Percentiles rank a stretch among this genome's conserved stretches.
phyloP scores from a whole-genome alignment of 2,888 invertebrate species.

The Malthinus flaveolus region DNA sequence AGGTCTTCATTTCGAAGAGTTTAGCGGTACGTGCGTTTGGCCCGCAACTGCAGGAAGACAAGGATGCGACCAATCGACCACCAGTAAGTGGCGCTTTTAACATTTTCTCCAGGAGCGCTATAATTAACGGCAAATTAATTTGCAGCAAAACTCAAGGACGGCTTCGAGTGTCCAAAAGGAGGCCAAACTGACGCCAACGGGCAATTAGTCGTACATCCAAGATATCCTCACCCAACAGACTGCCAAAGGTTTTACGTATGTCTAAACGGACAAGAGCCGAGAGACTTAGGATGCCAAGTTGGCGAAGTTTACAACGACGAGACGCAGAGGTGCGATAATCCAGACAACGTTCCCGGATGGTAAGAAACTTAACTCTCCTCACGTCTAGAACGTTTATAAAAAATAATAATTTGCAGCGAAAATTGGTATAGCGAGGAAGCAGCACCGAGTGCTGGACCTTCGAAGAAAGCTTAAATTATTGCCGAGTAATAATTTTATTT shows the following conservation, averaged over 20 bases:
- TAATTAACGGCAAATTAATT: not conserved
- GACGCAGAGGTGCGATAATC: constrained; percentile 81
- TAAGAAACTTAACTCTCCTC: constrained; percentile 52
- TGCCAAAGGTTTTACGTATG: constrained; percentile 93
- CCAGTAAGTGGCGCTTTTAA: constrained; percentile 45
- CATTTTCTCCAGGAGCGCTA: not conserved
- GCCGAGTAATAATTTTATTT: not conserved
- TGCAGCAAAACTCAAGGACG: constrained; percentile 76
- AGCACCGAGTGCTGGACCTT: constrained; percentile 53
- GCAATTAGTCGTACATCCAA: constrained; percentile 78
- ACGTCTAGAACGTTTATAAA: not conserved
- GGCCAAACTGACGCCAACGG: constrained; percentile 68
- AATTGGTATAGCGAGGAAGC: constrained; percentile 90
- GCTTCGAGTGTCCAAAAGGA: constrained; percentile 82
- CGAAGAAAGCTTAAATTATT: constrained; percentile 38
- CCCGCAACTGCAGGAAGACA: constrained; percentile 77
- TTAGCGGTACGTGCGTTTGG: constrained; percentile 89
- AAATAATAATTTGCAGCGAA: constrained; percentile 60
- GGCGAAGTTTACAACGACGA: constrained; percentile 93
- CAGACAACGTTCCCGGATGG: constrained; percentile 91
- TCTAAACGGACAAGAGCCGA: constrained; percentile 82
- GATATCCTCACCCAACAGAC: constrained; percentile 82
- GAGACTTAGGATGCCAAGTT: constrained; percentile 82
- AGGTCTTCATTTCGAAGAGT: constrained; percentile 88
- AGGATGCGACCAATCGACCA: constrained; percentile 63